A percentile compares a stretch with the other conserved stretches of the same genome.
phyloP scores from a whole-genome alignment of 2,113 vertebrate genomes.

The Pterocles gutturalis region DNA sequence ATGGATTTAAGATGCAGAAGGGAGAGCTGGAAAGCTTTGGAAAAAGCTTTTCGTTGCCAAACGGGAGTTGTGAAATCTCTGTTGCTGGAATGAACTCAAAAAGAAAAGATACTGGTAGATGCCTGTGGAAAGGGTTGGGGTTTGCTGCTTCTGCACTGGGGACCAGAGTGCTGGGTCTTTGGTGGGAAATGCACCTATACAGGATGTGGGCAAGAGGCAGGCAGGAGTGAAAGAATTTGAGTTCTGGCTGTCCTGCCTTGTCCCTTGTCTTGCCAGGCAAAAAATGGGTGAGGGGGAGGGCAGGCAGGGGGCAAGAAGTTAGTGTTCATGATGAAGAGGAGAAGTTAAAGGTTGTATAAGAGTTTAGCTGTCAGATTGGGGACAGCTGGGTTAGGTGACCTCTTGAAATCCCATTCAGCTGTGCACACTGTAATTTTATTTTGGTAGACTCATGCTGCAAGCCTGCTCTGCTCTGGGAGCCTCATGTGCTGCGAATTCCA shows the following conservation, averaged over 20 bases:
- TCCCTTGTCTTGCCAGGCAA: background rate
- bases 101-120: background rate
- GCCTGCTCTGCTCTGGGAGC: background rate
- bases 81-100: background rate
- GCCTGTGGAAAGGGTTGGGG: background rate
- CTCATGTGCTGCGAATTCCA: background rate
- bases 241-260: background rate
- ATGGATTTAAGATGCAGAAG: background rate
- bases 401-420: background rate
- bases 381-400: background rate
- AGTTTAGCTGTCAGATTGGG: background rate
- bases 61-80: background rate
- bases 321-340: background rate
- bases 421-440: background rate
- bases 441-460: background rate
- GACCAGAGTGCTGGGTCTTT: background rate
- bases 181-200: background rate
- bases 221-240: background rate
- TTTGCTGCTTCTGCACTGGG: background rate
- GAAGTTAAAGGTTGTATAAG: background rate
- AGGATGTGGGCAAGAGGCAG: background rate
- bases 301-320: background rate
- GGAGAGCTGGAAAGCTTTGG: background rate
- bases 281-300: rapidly evolving
- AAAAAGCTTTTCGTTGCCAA: background rate